Evolutionary conservation across 2,888 invertebrate species (phyloP).

Genomic region (Drosophila robusta): DNA sequence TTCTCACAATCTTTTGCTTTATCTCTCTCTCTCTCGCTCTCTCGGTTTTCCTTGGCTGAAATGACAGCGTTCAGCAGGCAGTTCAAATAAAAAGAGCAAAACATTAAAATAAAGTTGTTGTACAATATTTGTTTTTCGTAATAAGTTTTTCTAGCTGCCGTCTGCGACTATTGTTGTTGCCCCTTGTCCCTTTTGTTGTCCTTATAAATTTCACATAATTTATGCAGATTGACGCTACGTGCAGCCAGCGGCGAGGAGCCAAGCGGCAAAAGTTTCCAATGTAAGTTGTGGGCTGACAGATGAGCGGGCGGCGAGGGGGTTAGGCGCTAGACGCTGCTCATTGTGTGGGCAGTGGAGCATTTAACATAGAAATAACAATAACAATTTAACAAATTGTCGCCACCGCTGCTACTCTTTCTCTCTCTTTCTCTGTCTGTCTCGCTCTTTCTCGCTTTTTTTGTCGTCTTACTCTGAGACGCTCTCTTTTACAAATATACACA

Average conservation of each 20-base stretch:
- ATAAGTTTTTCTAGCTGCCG: constrained; percentile 63
- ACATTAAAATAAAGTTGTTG: constrained; percentile 59
- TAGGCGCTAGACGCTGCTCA: constrained; percentile 30
- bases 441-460: constrained; percentile 15
- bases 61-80: constrained; percentile 8
- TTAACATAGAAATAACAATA: constrained; percentile 81
- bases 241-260: constrained; percentile 59
- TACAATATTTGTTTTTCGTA: constrained; percentile 72
- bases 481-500: constrained; percentile 20
- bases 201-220: constrained; percentile 78
- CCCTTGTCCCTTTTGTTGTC: constrained; percentile 62
- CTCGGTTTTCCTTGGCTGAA: constrained; percentile 1
- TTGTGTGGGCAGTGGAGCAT: constrained; percentile 76
- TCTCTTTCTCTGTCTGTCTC: constrained; percentile 11
- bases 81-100: constrained; percentile 20
- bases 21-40: too few species aligned
- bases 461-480: constrained; percentile 13
- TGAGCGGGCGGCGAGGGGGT: not conserved
- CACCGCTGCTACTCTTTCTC: constrained; percentile 39
- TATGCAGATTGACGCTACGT: constrained; percentile 79
- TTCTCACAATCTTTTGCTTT: too few species aligned
- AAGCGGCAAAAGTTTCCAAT: constrained; percentile 40
- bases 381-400: constrained; percentile 81
- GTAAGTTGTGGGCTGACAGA: constrained; percentile 3
- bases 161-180: constrained; percentile 41